Percentiles rank a stretch among this genome's conserved stretches.
These are phyloP conservation scores for Nomada fucata DNA, from an alignment of 2,888 invertebrate species.

Conservation along the genomic window DNA sequence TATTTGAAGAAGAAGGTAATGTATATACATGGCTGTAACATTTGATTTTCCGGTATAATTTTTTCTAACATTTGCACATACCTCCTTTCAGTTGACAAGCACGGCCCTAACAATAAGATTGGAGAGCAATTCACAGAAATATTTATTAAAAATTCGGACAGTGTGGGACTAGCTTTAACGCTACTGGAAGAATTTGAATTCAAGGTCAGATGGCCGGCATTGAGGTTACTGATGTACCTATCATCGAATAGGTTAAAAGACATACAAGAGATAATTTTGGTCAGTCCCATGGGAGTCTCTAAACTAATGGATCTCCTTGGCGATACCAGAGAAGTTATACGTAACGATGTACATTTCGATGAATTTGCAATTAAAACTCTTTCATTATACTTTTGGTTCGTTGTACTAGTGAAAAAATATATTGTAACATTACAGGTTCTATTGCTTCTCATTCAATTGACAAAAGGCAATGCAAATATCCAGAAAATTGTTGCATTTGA, in stretches of 20 bases:
- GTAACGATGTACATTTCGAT: conserved; percentile 92
- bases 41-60: neutral
- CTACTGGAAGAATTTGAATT: conserved; percentile 98
- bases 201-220: conserved; percentile 94
- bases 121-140: conserved; percentile 98
- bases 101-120: conserved; percentile 86
- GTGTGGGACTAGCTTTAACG: conserved; percentile 92
- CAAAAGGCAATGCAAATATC: conserved; percentile 97
- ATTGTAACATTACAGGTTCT: conserved; percentile 86
- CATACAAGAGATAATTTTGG: conserved; percentile 93
- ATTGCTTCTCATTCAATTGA: conserved; percentile 95
- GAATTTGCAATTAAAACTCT: neutral
- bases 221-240: conserved; percentile 94
- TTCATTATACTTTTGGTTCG: neutral
- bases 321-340: conserved; percentile 97
- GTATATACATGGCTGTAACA: neutral
- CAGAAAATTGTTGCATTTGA: conserved; percentile 99
- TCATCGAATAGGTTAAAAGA: conserved; percentile 94
- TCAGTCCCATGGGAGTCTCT: conserved; percentile 98
- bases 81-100: conserved; percentile 76
- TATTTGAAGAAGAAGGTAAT: conserved; percentile 91
- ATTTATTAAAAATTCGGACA: conserved; percentile 95
- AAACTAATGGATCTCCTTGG: conserved; percentile 98
- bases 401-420: neutral
- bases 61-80: neutral